Evolutionary conservation across 2,113 vertebrate genomes (phyloP), one percentile per base, ranked within the genome.

Genomic region (Zosterops lateralis): DNA sequence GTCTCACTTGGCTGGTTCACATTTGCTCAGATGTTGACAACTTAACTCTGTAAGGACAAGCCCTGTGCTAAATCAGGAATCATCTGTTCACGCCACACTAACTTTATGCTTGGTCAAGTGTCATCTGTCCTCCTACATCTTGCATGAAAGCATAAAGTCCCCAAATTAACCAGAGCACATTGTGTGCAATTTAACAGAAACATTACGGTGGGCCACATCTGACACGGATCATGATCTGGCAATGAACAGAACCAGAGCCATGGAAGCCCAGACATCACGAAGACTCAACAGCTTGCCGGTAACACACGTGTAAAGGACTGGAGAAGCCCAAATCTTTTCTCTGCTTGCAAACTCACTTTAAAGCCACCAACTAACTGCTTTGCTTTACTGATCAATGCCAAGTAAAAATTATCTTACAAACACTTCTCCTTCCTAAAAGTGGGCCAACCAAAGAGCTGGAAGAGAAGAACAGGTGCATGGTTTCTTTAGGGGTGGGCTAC

Each of bases 31-130:
- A 84, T 60, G 65, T 67, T 89, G 77, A 91, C 81, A 93, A 87
- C 47, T 90, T 87, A 70, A 89, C 84, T 64, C 77, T 84, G 38
- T 89, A 93, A 84, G 77, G 84, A 92, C 65, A 84, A 87, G 73
- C 47, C 64, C 65, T n/a, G 81, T 40, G 61, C 89, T 95, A 89
- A 91, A 92, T 74, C 56, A 58, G 70, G 68, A 90, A 84, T 91
- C 53, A 74, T 56, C 80, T 64, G 65, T 77, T 91, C 77, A n/a
- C 5, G 7, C 45, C 53, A 48, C 57, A 62, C 51, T 58, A 80
- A 42, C 80, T 84, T 84, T 25, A 51, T 26, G 77, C 87, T 87
- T 75, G 81, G 85, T 84, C 94, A 92, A 87, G 73, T 84, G 40
- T 60, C 9, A 19, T 87, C 93, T 74, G 60, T 84, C 57, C 76